Evolutionary conservation across 2,113 vertebrate genomes (phyloP), one percentile per base, ranked within the genome.

Genomic region (Hippopotamus amphibius): DNA sequence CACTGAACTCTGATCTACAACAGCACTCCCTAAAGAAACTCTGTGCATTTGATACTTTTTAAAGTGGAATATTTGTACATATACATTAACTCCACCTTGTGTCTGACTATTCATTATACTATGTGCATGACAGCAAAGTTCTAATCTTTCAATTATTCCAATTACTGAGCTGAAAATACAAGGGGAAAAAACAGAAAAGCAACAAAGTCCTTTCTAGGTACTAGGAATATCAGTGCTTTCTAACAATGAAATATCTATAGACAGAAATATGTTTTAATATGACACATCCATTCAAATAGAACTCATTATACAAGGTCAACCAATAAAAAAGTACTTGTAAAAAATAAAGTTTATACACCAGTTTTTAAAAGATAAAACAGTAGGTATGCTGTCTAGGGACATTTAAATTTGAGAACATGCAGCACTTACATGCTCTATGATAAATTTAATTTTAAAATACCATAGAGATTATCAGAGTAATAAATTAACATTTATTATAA

Each of bases 361-460:
- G 43, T 63, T 85, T 96, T 93, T 94, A 89, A 87, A 22, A 82
- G 66, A 61, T 7, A 83, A 48, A 95, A 80, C 41, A 79, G 48
- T 68, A 90, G 19, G 4, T 83, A 46, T 87, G 50, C 83, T 97
- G 14, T 90, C 28, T 85, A 13, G 93, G 6, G 76, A 97, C 46
- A 97, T 93, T 43, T 93, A 71, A 19, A 0, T 84, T 97, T 63
- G 46, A 97, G 81, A 95, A 97, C 89, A 97, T 86, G 43, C 76
- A 97, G 96, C 0, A 21, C 95, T 95, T 96, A 96, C 88, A 94
- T 19, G 37, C 92, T 94, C 72, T 80, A 91, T 94, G 96, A 88
- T 95, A 96, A 97, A 97, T 98, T 97, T 88, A 97, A 95, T 97
- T 94, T 93, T 69, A 90, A 98, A 97, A 97, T 91, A 93, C 50